Conservation (phyloP, 2,888 invertebrate genomes). For the Ectemnius cavifrons region DNA sequence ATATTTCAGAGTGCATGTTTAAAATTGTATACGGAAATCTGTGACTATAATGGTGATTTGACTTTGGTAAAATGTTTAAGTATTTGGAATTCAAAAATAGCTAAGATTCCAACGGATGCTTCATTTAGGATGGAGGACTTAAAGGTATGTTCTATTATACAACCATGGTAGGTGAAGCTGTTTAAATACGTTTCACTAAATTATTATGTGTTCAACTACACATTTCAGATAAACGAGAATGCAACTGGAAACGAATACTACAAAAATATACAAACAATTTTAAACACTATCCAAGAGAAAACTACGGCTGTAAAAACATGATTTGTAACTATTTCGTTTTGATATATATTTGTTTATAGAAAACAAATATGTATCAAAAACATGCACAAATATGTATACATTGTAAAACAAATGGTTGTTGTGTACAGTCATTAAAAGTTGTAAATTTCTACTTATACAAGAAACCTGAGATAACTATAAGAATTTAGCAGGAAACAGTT, state of each 20-base stretch:
- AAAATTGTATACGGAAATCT: conserved; percentile 79
- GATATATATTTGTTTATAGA: neutral
- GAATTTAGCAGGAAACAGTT: conserved; percentile 11
- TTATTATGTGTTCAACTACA: neutral
- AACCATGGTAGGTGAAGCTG: too few species aligned
- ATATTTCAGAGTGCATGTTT: conserved; percentile 79
- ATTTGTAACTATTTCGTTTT: conserved; percentile 11
- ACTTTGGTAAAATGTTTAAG: conserved; percentile 74
- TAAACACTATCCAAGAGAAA: conserved; percentile 61
- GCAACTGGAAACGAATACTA: conserved; percentile 60
- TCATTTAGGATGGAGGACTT: conserved; percentile 53
- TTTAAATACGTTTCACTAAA: neutral
- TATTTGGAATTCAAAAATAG: conserved; percentile 65
- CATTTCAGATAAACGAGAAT: conserved; percentile 49
- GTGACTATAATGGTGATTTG: conserved; percentile 78
- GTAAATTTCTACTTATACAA: conserved; percentile 2
- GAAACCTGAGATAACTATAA: neutral
- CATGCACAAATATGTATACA: conserved; percentile 3
- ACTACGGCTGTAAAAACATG: neutral
- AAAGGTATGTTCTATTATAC: conserved; percentile 51
- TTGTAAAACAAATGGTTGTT: conserved; percentile 5
- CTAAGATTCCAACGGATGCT: conserved; percentile 47
- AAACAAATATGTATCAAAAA: neutral
- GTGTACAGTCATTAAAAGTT: neutral
- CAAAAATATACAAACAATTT: conserved; percentile 64